Base-by-base conservation (phyloP, 1,140 invertebrate species). In the Araneus ventricosus region DNA sequence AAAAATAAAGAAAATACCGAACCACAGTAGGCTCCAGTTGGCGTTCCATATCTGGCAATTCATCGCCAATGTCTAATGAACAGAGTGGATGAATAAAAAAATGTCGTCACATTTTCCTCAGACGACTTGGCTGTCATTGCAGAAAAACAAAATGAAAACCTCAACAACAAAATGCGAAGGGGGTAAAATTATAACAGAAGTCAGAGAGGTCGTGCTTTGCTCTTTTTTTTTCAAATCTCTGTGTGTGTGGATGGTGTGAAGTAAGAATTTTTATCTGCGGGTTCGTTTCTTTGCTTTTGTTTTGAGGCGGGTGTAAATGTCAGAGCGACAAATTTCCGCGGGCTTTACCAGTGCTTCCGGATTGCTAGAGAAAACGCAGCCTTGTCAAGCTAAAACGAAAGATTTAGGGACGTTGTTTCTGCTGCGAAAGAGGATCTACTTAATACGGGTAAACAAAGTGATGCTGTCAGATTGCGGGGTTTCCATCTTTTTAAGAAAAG, bases 231-330 rank as follows among this genome's bases (percentile, higher is more conserved):
- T 27, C 63, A 27, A 27, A 24, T 67, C 17, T 45, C 41, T 45
- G 41, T 52, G 45, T 14, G 10, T 52, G 14, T 14, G 45, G 10
- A 52, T 52, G 45, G 45, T 52, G 45, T 52, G 45, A 52, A 52
- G 45, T 52, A 8, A 52, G 45, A 52, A 52, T 52, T 52, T 52
- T 52, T 52, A 52, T 52, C 45, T 52, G 45, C 45, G 1, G 45
- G 45, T 52, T 8, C 45, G 17, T 52, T 52, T 52, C 45, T 52
- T 52, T 52, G 45, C 45, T 52, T 52, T 67, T 67, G 63, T 67
- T 67, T 67, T 8, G 63, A n/a, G 61, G 63, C 63, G 63, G 63
- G 63, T 67, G 63, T 67, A 67, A 67, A 67, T 67, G 63, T 67
- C 63, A 67, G 8, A 30, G 63, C 63, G 63, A 67, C 63, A 67